phyloP scores from a whole-genome alignment of 2,797 vertebrate species.

The Dermochelys coriacea region DNA sequence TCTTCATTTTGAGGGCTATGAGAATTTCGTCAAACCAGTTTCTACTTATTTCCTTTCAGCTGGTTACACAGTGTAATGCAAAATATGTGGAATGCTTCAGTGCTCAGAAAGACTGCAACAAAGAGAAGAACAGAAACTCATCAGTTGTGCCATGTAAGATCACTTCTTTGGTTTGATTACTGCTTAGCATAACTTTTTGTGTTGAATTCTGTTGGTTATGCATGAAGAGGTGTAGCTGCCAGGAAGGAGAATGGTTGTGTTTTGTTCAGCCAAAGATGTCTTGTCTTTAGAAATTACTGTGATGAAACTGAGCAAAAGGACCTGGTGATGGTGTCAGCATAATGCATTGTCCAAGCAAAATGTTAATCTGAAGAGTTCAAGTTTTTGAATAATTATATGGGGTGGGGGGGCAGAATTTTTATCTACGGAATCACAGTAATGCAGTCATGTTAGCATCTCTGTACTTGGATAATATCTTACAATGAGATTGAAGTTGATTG shows the following conservation, averaged over 20 bases:
- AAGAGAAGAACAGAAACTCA: slow-evolving; percentile 99
- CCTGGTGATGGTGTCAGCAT: slow-evolving; percentile 42
- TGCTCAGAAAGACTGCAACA: slow-evolving; percentile 99
- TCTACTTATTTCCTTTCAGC: slow-evolving; percentile 83
- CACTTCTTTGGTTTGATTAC: slow-evolving; percentile 42
- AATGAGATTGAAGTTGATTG: not conserved
- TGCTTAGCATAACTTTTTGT: slow-evolving; percentile 43
- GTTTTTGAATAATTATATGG: slow-evolving; percentile 44
- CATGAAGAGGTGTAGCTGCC: slow-evolving; percentile 33
- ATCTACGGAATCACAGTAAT: slow-evolving; percentile 42
- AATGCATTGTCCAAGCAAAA: slow-evolving; percentile 42
- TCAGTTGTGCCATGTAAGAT: slow-evolving; percentile 97
- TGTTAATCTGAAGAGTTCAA: slow-evolving; percentile 56
- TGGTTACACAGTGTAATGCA: slow-evolving; percentile 95
- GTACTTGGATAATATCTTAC: slow-evolving; percentile 35
- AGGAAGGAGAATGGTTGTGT: slow-evolving; percentile 17
- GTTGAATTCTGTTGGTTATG: slow-evolving; percentile 15
- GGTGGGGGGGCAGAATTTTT: not conserved
- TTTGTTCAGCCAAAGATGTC: slow-evolving; percentile 23
- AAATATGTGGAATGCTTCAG: slow-evolving; percentile 96
- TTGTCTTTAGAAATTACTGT: slow-evolving; percentile 55
- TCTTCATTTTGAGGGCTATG: slow-evolving; percentile 21
- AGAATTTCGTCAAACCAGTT: slow-evolving; percentile 43
- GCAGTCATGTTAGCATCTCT: not conserved
- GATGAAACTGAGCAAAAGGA: slow-evolving; percentile 43